Percentiles rank a stretch among this genome's conserved stretches.
phyloP scores from a whole-genome alignment of 2,113 vertebrate genomes.

The Brachyistius frenatus region DNA sequence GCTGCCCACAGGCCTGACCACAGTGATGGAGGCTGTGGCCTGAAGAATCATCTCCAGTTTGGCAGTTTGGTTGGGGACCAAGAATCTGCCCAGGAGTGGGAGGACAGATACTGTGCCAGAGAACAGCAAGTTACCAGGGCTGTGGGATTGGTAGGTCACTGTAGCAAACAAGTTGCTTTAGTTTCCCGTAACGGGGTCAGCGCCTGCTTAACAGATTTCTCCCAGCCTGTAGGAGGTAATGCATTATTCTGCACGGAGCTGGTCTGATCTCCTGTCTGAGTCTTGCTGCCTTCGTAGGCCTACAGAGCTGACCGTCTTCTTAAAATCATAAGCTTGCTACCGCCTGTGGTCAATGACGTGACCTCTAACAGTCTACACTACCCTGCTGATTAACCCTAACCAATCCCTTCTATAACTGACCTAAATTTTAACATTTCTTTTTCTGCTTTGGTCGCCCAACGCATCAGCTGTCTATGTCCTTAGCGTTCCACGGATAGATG shows the following conservation, averaged over 20 bases:
- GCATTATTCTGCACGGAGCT: constrained; percentile 65
- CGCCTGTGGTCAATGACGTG: constrained; percentile 21
- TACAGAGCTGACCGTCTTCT: constrained; percentile 39
- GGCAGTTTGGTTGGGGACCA: constrained; percentile 37
- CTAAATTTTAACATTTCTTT: constrained; percentile 54
- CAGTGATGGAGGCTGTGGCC: constrained; percentile 30
- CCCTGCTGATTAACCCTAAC: constrained; percentile 65
- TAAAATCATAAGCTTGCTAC: constrained; percentile 53
- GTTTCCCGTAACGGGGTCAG: constrained; percentile 21
- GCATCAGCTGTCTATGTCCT: constrained; percentile 39
- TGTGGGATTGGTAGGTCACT: constrained; percentile 80
- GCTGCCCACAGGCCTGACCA: constrained; percentile 26
- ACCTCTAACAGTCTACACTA: constrained; percentile 41
- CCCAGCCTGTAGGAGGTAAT: constrained; percentile 44
- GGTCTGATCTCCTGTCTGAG: constrained; percentile 43
- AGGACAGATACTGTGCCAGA: constrained; percentile 55
- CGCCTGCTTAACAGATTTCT: constrained; percentile 59
- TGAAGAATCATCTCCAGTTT: constrained; percentile 15
- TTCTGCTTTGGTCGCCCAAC: constrained; percentile 64
- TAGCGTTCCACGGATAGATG: constrained; percentile 45
- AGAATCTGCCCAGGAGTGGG: constrained; percentile 42
- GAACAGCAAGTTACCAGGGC: constrained; percentile 58
- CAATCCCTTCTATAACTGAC: constrained; percentile 31
- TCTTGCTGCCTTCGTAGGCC: constrained; percentile 49
- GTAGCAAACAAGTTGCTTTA: constrained; percentile 40